A percentile compares a stretch with the other conserved stretches of the same genome.
These are phyloP conservation scores for Lasioglossum oenotherae DNA, from an alignment of 2,888 invertebrate species.

Conservation along the genomic window DNA sequence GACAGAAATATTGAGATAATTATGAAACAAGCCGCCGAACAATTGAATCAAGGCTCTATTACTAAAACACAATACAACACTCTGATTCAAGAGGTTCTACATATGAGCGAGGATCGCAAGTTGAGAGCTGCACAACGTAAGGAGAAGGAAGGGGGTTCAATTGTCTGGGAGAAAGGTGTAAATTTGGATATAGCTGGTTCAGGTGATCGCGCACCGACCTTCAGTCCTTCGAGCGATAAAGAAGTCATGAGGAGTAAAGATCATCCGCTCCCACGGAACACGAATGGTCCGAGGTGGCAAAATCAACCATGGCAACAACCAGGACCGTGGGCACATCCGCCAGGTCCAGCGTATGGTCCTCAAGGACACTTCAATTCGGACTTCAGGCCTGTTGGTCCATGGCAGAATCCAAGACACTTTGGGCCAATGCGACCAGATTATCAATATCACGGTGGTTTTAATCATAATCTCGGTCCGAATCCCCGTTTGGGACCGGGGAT, in stretches of 20 bases:
- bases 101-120: conserved; percentile 91
- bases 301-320: conserved; percentile 79
- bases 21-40: conserved; percentile 92
- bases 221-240: conserved; percentile 80
- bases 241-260: conserved; percentile 82
- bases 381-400: conserved; percentile 79
- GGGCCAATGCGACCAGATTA: conserved; percentile 81
- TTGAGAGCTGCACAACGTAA: conserved; percentile 91
- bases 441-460: conserved; percentile 78
- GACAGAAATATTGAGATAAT: conserved; percentile 91
- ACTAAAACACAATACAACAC: conserved; percentile 91
- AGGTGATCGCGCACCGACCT: conserved; percentile 70
- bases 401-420: conserved; percentile 82
- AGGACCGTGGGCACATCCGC: conserved; percentile 81
- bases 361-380: conserved; percentile 78
- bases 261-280: conserved; percentile 81
- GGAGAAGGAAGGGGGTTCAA: conserved; percentile 87
- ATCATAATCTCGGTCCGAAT: conserved; percentile 75
- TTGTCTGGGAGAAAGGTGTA: conserved; percentile 79
- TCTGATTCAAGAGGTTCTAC: conserved; percentile 91
- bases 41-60: conserved; percentile 90
- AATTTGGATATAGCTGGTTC: conserved; percentile 68
- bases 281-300: conserved; percentile 78
- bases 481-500: conserved; percentile 77
- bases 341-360: conserved; percentile 75